Percentiles rank a stretch among this genome's conserved stretches.
phyloP scores from a whole-genome alignment of 2,888 invertebrate genomes.

The Oscheius sp. region DNA sequence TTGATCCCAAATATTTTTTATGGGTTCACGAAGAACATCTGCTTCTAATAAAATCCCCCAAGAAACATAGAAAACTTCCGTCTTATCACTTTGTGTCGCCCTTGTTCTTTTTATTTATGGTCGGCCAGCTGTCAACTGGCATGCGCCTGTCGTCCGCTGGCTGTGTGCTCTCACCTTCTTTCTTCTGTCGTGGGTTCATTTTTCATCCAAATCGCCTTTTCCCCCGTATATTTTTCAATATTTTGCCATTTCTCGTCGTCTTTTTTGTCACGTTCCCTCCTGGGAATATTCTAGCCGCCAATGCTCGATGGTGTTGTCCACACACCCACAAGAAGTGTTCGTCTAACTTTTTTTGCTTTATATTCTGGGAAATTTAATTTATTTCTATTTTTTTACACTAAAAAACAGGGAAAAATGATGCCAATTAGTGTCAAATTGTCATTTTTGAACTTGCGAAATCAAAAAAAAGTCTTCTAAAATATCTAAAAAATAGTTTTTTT shows the following conservation, averaged over 20 bases:
- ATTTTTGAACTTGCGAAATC: no score
- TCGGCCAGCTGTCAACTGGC: background rate
- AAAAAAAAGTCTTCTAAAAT: background rate
- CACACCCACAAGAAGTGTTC: background rate
- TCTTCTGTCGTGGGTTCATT: background rate
- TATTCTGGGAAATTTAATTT: background rate
- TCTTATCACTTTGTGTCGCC: constrained; percentile 21
- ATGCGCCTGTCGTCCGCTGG: constrained; percentile 23
- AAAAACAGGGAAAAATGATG: background rate
- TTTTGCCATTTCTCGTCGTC: background rate
- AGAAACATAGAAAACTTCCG: background rate
- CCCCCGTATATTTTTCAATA: background rate
- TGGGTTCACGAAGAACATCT: background rate
- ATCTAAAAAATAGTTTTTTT: no score
- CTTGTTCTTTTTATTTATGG: constrained; percentile 33
- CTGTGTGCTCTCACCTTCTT: background rate
- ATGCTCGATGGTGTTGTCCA: no score
- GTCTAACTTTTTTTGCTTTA: background rate
- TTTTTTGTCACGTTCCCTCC: background rate
- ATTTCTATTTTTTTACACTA: no score
- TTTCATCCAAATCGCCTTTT: background rate
- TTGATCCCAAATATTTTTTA: no score
- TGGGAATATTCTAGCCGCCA: no score
- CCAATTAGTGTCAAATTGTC: no score
- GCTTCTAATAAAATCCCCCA: background rate